Base-by-base conservation (phyloP, 2,888 invertebrate species). In the Drosophila neonasuta region DNA sequence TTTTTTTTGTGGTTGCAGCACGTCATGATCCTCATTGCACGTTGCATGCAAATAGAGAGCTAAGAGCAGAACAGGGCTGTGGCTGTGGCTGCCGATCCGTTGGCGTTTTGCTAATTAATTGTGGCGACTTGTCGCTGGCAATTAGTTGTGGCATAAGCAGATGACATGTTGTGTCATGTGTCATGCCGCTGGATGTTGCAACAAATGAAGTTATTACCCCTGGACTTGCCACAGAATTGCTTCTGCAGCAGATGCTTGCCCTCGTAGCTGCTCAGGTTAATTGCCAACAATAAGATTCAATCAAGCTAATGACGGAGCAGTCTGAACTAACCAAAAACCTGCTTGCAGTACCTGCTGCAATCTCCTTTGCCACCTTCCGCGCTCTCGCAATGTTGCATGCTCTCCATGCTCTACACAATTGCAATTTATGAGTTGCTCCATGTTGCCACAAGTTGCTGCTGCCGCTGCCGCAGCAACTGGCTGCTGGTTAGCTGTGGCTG, bases 241-340 rank as follows among this genome's bases (percentile, higher is more conserved):
- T 48, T 60, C 24, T 10, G 57, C 36, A 46, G 59, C 17, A 17
- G 44, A 49, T 42, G 45, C 36, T 70, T 81, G 80, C 66, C 81
- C 83, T 68, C 56, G 50, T 67, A 66, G 71, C 80, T 75, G 83
- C 68, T 68, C 74, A 82, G 87, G 84, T 84, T 84, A 84, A 84
- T 84, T 84, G 83, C 79, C 75, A 80, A 79, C 82, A 86, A 86
- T 86, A 79, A 86, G 84, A 84, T 84, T 86, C 79, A 87, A 84
- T 84, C 84, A 86, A 86, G 80, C 84, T 82, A 84, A 86, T 84
- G 85, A 85, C 52, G 83, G 70, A 69, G 80, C 79, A 51, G 61
- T 51, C 67, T 59, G 48, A 65, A 64, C 42, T 52, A 52, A 63
- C 46, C 64, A 69, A 77, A 24, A 77, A 62, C 61, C 77, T 68